These are phyloP conservation scores for Cephalotes varians DNA, from an alignment of 2,888 invertebrate species.

Conservation along the genomic window DNA sequence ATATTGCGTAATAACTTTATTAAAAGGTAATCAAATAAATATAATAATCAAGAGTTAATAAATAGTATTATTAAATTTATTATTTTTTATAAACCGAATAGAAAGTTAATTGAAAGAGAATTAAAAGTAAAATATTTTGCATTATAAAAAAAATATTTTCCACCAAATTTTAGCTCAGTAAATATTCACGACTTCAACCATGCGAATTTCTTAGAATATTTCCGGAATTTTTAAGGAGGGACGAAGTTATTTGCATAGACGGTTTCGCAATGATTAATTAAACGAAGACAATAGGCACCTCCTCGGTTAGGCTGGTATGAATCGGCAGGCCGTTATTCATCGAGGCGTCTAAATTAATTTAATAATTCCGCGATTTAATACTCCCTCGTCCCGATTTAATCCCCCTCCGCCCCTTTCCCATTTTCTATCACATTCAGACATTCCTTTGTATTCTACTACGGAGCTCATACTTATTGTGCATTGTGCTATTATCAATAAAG, in stretches of 20 bases:
- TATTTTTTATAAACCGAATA: background rate
- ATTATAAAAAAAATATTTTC: background rate
- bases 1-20: background rate
- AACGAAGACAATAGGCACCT: conserved; percentile 56
- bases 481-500: conserved; percentile 56
- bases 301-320: conserved; percentile 38
- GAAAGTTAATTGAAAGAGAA: background rate
- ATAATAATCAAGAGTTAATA: background rate
- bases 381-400: conserved; percentile 7
- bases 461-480: conserved; percentile 42
- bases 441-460: conserved; percentile 31
- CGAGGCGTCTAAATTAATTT: conserved; percentile 58
- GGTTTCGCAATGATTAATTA: conserved; percentile 61
- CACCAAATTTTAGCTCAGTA: background rate
- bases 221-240: conserved; percentile 24
- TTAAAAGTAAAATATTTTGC: background rate
- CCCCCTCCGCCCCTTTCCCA: conserved; percentile 3
- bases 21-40: background rate
- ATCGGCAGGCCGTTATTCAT: conserved; percentile 62
- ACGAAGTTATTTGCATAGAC: conserved; percentile 31
- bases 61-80: background rate
- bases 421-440: conserved; percentile 30
- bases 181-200: conserved; percentile 21
- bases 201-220: background rate
- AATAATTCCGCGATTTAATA: conserved; percentile 62